These are phyloP conservation scores for Lepus americanus DNA, from an alignment of 2,113 vertebrate species.

Conservation along the genomic window DNA sequence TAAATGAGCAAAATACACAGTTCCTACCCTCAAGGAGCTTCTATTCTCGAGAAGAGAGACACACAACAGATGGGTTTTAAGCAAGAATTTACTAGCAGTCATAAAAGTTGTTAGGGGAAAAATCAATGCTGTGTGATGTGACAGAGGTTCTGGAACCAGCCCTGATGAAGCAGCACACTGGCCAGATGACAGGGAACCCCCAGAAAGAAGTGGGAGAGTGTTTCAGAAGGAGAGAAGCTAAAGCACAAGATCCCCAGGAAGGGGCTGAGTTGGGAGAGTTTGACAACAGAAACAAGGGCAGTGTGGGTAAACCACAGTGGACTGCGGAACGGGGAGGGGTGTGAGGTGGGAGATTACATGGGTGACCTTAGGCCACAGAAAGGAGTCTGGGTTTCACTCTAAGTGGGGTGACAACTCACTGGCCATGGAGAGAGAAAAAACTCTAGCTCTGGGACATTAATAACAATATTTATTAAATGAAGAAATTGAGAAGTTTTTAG, in stretches of 20 bases:
- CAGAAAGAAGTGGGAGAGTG: background rate
- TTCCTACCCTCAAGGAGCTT: too few relatives aligned
- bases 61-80: too few relatives aligned
- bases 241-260: background rate
- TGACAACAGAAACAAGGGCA: constrained; percentile 37
- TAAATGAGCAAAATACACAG: too few relatives aligned
- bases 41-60: too few relatives aligned
- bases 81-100: too few relatives aligned
- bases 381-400: background rate
- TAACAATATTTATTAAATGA: background rate
- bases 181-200: background rate
- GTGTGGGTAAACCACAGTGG: background rate
- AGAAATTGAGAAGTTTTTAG: background rate
- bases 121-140: background rate
- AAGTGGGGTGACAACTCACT: background rate
- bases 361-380: background rate
- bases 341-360: background rate
- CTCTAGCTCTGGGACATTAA: background rate
- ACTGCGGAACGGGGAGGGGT: background rate
- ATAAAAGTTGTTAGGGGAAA: background rate
- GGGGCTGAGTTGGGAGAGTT: background rate
- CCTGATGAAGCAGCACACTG: background rate
- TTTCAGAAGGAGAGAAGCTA: too few relatives aligned
- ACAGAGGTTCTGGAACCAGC: background rate
- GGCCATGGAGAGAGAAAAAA: background rate